phyloP scores from a whole-genome alignment of 2,797 vertebrate species.

The Glyptemys insculpta region DNA sequence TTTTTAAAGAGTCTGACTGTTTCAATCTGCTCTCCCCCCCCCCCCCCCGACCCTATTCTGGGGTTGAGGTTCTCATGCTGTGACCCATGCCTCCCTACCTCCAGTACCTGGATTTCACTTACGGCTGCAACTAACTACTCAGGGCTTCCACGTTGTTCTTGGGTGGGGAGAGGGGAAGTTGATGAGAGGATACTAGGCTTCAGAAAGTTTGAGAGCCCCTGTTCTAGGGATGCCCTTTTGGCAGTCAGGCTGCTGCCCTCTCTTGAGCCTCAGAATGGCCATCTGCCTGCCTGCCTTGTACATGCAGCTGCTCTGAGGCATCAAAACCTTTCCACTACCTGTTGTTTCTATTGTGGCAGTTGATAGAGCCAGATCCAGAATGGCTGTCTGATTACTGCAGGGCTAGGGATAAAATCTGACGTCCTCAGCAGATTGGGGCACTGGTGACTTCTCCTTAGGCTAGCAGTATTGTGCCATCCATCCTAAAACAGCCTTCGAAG shows the following conservation, averaged over 20 bases:
- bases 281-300: accelerated
- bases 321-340: accelerated
- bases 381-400: constrained; percentile 49
- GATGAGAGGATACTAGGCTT: neutral
- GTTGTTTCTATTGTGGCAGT: accelerated
- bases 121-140: neutral
- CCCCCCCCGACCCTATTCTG: neutral
- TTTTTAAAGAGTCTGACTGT: accelerated
- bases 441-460: constrained; percentile 49
- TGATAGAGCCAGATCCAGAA: neutral
- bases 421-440: constrained; percentile 76
- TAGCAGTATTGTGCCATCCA: neutral
- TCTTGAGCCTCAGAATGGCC: neutral
- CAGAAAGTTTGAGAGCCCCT: neutral
- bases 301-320: accelerated
- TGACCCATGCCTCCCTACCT: neutral
- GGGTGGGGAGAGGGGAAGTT: neutral
- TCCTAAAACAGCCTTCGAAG: constrained; percentile 36
- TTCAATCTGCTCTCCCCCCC: neutral
- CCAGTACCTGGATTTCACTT: neutral
- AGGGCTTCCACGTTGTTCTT: neutral
- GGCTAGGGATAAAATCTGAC: constrained; percentile 70
- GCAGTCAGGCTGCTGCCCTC: neutral
- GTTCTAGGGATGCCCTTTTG: neutral
- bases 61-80: neutral